A percentile compares a stretch with the other conserved stretches of the same genome.
Conservation (phyloP, 2,113 vertebrate genomes). For the Chlamydotis undulata region DNA sequence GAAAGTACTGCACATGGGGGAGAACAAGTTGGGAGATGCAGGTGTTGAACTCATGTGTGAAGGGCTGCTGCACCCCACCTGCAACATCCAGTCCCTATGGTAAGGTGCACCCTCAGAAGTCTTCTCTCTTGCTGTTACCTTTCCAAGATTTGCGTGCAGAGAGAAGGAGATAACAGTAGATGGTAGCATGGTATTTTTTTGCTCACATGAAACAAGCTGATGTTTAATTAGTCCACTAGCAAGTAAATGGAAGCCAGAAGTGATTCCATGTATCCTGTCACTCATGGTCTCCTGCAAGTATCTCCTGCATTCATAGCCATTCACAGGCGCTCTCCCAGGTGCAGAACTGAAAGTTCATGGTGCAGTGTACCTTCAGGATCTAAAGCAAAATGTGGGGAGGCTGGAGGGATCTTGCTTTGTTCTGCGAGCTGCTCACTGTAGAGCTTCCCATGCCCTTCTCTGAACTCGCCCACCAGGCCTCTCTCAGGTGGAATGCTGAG, state of each 20-base stretch:
- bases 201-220: neutral
- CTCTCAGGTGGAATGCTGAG: neutral
- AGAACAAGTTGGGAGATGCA: slow-evolving; percentile 62
- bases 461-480: neutral
- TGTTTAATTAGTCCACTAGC: neutral
- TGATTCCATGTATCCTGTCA: neutral
- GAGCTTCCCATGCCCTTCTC: neutral
- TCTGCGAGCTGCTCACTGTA: neutral
- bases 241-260: neutral
- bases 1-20: slow-evolving; percentile 67
- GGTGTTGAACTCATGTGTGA: slow-evolving; percentile 62
- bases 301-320: neutral
- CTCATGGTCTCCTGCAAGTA: neutral
- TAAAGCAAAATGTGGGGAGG: neutral
- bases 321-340: neutral
- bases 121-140: neutral
- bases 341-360: neutral
- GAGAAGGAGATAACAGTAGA: neutral
- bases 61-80: slow-evolving; percentile 57
- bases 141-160: neutral
- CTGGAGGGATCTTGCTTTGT: neutral
- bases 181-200: neutral
- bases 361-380: neutral
- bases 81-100: slow-evolving; percentile 64
- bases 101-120: slow-evolving; percentile 37